Evolutionary conservation across 2,797 vertebrate genomes (phyloP), one percentile per base, ranked within the genome.

Genomic region (Morus bassanus): DNA sequence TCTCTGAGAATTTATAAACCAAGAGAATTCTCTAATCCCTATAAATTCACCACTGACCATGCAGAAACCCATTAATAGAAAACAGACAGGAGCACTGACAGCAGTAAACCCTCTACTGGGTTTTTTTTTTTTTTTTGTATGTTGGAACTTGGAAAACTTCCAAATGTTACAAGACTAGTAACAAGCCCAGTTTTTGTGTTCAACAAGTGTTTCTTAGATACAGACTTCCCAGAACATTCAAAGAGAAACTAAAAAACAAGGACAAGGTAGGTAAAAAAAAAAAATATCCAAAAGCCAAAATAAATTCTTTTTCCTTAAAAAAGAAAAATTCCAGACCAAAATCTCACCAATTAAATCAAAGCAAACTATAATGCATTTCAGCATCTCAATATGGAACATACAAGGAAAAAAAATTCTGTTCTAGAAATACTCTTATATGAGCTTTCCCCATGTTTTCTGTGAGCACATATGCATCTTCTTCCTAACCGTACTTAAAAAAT

Each of bases 31-130:
- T 45, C 7, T 79, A 54, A 85, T 61, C 35, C 13, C 18, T 76
- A 22, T 16, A 41, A 77, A 81, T 57, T 65, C 27, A 68, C n/a
- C 39, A 88, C 35, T 57, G 18, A 48, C 41, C 21, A n/a, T 7
- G 8, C 17, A 86, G 27, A 91, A 93, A 82, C 6, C 8, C 35
- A 50, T 0, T 0, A 69, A 14, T 1, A 64, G n/a, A 60, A 74
- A 94, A 88, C 15, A 88, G 46, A 53, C 7, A 72, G 10, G 18
- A 75, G 8, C 9, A 65, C 5, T 43, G 15, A 33, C 6, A 90
- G 27, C 8, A 67, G 27, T 30, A 89, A 92, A 72, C 22, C 6
- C 25, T 37, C 39, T 30, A 56, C 0, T 18, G 19, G 24, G n/a
- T n/a, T n/a, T n/a, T 1, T 16, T 46, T 46, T 39, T 22, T 24